Conservation (phyloP, 2,113 vertebrate genomes). For the Salminus brasiliensis region DNA sequence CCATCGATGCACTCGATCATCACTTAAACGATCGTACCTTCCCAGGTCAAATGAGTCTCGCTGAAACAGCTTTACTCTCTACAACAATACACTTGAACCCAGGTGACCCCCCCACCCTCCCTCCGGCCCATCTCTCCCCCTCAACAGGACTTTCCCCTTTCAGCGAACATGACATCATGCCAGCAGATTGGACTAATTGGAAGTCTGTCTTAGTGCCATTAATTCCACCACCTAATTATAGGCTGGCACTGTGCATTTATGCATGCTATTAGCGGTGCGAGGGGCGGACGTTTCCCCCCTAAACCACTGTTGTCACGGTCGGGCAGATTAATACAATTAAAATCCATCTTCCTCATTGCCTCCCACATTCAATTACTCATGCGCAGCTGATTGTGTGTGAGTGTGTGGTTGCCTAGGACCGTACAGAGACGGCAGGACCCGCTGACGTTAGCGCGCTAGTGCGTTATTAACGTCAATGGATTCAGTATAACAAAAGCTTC, state of each 20-base stretch:
- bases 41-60: neutral
- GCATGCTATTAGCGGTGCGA: conserved; percentile 60
- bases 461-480: conserved; percentile 44
- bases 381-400: conserved; percentile 62
- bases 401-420: conserved; percentile 56
- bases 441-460: conserved; percentile 49
- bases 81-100: neutral
- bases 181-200: conserved; percentile 53
- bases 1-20: too few relatives aligned
- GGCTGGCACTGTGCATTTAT: conserved; percentile 59
- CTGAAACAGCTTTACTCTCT: neutral
- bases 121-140: too few relatives aligned
- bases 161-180: conserved; percentile 45
- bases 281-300: conserved; percentile 50
- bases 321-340: conserved; percentile 66
- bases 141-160: conserved; percentile 28
- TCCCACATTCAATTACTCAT: conserved; percentile 62
- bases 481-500: conserved; percentile 37
- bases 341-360: conserved; percentile 64
- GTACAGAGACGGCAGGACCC: conserved; percentile 51
- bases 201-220: conserved; percentile 50
- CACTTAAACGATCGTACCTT: neutral
- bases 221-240: conserved; percentile 53
- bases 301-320: conserved; percentile 62
- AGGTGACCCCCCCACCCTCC: conserved; percentile 4